These are phyloP conservation scores for Myoxocephalus aenaeus DNA, from an alignment of 2,797 vertebrate genomes.

Conservation along the genomic window DNA sequence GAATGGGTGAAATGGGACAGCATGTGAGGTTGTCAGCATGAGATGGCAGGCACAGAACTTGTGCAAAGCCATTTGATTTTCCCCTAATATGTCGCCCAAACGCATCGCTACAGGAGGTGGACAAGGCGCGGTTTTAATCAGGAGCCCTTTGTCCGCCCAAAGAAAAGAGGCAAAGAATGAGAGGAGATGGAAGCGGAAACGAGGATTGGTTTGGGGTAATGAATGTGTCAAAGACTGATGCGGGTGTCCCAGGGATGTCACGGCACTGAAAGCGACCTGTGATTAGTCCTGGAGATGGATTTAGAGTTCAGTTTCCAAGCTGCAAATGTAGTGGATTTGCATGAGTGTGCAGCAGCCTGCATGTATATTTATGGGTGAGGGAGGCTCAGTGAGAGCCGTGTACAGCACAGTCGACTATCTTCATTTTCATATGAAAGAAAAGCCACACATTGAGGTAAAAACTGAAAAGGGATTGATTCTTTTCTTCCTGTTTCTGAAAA, in stretches of 20 bases:
- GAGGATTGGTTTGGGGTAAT: conserved; percentile 53
- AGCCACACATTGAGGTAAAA: neutral
- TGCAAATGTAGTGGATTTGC: conserved; percentile 46
- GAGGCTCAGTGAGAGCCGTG: neutral
- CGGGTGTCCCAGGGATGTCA: conserved; percentile 47
- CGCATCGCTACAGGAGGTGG: conserved; percentile 55
- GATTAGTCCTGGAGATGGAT: conserved; percentile 67
- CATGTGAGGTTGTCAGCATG: conserved; percentile 38
- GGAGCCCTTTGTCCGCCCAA: conserved; percentile 56
- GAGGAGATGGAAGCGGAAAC: conserved; percentile 47
- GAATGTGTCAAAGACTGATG: conserved; percentile 63
- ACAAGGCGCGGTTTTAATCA: conserved; percentile 67
- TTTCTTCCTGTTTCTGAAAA: conserved; percentile 3
- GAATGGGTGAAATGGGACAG: conserved; percentile 40
- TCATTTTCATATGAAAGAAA: conserved; percentile 8
- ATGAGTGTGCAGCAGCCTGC: neutral
- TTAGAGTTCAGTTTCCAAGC: conserved; percentile 48
- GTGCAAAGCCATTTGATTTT: conserved; percentile 60
- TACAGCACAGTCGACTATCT: neutral
- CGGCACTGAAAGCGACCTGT: conserved; percentile 59
- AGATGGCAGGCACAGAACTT: conserved; percentile 24
- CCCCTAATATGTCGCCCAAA: conserved; percentile 44
- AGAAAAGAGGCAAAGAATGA: conserved; percentile 53
- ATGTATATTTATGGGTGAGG: neutral
- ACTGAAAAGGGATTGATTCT: neutral